Conservation (phyloP, 2,113 vertebrate species). For the Anguilla japonica region DNA sequence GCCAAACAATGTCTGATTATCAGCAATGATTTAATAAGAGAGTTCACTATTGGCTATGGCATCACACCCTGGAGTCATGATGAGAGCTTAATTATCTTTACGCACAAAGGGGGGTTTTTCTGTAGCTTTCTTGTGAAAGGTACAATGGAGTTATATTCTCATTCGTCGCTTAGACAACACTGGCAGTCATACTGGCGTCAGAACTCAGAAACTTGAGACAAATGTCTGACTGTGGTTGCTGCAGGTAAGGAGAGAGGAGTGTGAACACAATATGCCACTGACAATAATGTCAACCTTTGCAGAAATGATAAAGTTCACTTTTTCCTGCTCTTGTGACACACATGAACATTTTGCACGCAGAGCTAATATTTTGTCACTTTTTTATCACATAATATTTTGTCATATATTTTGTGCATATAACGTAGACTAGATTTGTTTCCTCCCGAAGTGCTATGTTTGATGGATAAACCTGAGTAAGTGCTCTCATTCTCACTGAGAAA, state of each 20-base stretch:
- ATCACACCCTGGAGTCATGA: not conserved
- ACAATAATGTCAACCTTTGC: not conserved
- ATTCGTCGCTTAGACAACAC: not conserved
- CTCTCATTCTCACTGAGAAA: no score
- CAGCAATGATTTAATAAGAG: not conserved
- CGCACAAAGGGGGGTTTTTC: not conserved
- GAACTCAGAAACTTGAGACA: not conserved
- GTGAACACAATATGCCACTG: not conserved
- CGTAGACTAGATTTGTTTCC: not conserved
- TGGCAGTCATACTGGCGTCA: not conserved
- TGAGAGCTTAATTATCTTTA: not conserved
- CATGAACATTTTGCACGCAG: not conserved
- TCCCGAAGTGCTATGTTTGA: not conserved
- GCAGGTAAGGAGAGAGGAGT: not conserved
- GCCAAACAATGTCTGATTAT: not conserved
- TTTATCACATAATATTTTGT: not conserved
- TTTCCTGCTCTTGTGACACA: not conserved
- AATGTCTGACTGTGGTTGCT: not conserved
- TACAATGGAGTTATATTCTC: not conserved
- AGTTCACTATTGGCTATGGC: not conserved
- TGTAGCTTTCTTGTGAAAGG: not conserved
- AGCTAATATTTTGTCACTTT: no score
- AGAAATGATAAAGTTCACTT: not conserved
- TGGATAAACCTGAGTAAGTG: not conserved
- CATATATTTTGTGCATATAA: not conserved